These are phyloP conservation scores for Cnemophilus loriae DNA, from an alignment of 2,113 vertebrate species.

Conservation along the genomic window DNA sequence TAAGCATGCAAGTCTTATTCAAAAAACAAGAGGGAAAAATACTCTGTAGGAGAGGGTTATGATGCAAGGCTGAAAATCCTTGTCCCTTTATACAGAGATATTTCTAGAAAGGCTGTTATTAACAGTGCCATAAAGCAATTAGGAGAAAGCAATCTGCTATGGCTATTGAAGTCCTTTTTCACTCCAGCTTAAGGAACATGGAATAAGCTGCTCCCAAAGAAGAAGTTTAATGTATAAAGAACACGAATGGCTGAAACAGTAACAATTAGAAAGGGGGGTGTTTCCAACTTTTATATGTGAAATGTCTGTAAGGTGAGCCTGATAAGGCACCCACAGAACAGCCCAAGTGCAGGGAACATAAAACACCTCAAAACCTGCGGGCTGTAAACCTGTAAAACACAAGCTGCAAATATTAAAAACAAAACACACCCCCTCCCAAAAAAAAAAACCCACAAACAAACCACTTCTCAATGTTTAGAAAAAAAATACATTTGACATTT, in stretches of 20 bases:
- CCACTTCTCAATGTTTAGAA: background rate
- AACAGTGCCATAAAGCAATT: background rate
- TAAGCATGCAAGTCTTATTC: constrained; percentile 3
- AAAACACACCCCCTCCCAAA: accelerated
- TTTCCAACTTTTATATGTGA: background rate
- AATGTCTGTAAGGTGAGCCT: background rate
- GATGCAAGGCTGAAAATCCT: background rate
- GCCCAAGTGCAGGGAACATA: background rate
- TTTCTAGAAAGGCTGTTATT: background rate
- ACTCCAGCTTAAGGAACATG: background rate
- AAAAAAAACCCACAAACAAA: background rate
- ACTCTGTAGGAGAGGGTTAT: background rate
- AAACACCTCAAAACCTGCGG: background rate
- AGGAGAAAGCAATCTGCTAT: background rate
- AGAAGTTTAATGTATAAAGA: background rate
- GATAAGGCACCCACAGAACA: background rate
- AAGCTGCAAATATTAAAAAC: background rate
- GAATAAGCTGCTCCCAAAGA: background rate
- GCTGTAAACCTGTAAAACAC: background rate
- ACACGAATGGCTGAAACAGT: background rate
- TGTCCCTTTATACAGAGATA: background rate
- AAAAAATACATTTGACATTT: background rate
- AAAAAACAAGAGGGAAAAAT: background rate
- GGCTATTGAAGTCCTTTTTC: background rate
- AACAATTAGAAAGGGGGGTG: background rate